A percentile compares a stretch with the other conserved stretches of the same genome.
Evolutionary conservation across 2,113 vertebrate species (phyloP).

Genomic region (Hippopotamus amphibius): DNA sequence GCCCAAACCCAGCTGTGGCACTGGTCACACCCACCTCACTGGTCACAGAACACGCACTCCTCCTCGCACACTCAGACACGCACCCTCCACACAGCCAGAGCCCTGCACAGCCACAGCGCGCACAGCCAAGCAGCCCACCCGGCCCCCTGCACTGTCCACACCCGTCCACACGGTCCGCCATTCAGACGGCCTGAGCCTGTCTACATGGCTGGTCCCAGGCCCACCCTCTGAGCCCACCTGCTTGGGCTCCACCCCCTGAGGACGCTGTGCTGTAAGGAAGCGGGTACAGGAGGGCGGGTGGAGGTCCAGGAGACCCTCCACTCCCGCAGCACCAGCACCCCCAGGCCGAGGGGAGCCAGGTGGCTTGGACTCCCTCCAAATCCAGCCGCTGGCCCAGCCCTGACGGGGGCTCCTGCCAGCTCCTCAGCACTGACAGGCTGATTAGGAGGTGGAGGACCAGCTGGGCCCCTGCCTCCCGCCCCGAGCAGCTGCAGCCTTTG

Average conservation of each 20-base stretch:
- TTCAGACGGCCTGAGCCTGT: not conserved
- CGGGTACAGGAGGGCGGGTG: not conserved
- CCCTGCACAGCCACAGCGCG: not conserved
- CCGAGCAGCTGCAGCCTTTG: constrained; percentile 72
- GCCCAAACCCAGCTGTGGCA: rapidly evolving
- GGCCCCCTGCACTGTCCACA: not conserved
- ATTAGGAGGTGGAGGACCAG: constrained; percentile 74
- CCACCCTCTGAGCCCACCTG: not conserved
- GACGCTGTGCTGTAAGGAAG: not conserved
- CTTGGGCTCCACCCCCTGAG: not conserved
- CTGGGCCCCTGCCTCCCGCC: not conserved
- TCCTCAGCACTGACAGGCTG: constrained; percentile 74
- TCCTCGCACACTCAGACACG: too few species aligned
- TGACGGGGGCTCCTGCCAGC: not conserved
- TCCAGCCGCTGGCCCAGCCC: not conserved
- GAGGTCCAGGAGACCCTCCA: not conserved
- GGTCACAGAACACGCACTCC: not conserved
- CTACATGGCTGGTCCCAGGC: not conserved
- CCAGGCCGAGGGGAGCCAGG: constrained; percentile 32
- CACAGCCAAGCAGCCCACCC: not conserved
- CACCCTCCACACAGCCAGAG: not conserved
- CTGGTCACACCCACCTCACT: rapidly evolving
- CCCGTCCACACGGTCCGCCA: not conserved
- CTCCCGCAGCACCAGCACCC: not conserved
- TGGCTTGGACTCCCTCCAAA: constrained; percentile 61